Conservation (phyloP, 2,113 vertebrate genomes). For the Grammomys dolichurus region DNA sequence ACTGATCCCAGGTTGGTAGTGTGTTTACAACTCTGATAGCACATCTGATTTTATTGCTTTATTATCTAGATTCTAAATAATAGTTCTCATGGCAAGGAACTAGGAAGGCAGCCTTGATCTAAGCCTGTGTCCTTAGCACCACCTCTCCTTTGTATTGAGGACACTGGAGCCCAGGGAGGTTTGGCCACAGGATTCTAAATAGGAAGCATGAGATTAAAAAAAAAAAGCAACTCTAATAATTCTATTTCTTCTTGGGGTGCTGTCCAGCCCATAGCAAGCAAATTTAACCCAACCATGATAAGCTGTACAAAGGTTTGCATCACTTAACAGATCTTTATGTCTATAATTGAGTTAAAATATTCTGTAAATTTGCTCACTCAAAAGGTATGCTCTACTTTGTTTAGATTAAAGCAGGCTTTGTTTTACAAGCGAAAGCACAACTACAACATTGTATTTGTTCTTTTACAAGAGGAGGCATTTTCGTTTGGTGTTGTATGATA, state of each 20-base stretch:
- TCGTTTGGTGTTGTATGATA: constrained; percentile 21
- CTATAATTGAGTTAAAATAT: constrained; percentile 1
- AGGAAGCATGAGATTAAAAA: not conserved
- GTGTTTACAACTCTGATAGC: not conserved
- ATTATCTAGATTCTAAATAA: constrained; percentile 37
- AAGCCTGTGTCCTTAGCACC: not conserved
- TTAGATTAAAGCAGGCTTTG: not conserved
- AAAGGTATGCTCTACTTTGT: not conserved
- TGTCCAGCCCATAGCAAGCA: not conserved
- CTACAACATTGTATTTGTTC: not conserved
- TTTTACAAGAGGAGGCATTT: constrained; percentile 19
- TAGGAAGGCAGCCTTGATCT: not conserved
- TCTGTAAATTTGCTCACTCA: not conserved
- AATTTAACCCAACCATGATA: not conserved
- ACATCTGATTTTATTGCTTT: not conserved
- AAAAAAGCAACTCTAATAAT: not conserved
- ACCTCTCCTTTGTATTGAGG: not conserved
- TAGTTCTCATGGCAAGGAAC: not conserved
- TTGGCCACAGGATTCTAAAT: not conserved
- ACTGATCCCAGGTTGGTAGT: not conserved
- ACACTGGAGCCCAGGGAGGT: not conserved
- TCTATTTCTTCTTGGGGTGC: not conserved
- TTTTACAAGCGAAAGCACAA: not conserved
- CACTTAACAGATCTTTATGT: not conserved
- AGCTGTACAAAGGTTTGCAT: not conserved